Conservation (phyloP, 2,888 invertebrate species). For the Seira ritae region DNA sequence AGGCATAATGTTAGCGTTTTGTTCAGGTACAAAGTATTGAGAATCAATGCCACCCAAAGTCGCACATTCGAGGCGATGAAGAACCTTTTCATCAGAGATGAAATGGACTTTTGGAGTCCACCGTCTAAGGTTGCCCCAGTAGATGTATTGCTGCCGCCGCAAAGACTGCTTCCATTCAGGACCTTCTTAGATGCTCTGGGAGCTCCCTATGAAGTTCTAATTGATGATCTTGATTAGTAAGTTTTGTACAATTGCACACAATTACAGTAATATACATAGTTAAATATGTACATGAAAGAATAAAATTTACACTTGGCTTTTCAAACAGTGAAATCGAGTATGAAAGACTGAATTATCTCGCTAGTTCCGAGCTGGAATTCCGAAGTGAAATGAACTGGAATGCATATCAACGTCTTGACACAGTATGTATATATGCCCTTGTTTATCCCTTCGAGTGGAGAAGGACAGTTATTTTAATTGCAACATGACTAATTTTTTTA, state of each 20-base stretch:
- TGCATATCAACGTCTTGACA: conserved; percentile 69
- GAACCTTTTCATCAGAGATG: conserved; percentile 74
- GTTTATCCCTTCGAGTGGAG: too few relatives aligned
- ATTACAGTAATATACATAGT: too few relatives aligned
- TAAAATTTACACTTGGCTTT: background rate
- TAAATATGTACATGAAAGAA: background rate
- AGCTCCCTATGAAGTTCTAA: conserved; percentile 66
- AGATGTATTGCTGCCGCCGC: conserved; percentile 85
- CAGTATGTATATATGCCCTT: too few relatives aligned
- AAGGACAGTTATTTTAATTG: too few relatives aligned
- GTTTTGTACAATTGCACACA: background rate
- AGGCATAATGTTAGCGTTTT: background rate
- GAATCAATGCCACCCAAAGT: conserved; percentile 63
- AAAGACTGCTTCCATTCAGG: conserved; percentile 74
- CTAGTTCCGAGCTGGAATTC: conserved; percentile 21
- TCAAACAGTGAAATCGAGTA: conserved; percentile 56
- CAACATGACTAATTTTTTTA: background rate
- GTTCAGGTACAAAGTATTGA: conserved; percentile 68
- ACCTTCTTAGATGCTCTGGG: conserved; percentile 64
- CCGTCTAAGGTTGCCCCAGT: conserved; percentile 79
- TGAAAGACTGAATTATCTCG: conserved; percentile 61
- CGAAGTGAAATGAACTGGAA: conserved; percentile 67
- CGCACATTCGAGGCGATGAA: conserved; percentile 66
- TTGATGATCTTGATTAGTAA: conserved; percentile 68
- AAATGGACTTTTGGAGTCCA: conserved; percentile 80